Evolutionary conservation across 2,113 vertebrate species (phyloP), one percentile per base, ranked within the genome.

Genomic region (Cromileptes altivelis): DNA sequence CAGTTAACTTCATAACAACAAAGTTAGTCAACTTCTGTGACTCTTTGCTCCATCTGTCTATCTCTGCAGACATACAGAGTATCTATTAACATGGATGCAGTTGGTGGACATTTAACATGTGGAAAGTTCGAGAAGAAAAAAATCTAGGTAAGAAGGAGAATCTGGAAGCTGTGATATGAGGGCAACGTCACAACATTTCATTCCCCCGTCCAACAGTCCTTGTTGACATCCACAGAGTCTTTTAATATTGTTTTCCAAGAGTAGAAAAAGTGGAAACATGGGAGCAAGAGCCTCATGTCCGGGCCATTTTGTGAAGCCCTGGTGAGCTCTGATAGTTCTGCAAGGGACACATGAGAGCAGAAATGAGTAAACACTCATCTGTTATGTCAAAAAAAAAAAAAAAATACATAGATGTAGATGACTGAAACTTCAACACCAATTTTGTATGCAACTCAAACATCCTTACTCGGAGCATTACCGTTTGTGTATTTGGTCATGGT

Each of bases 271-370:
- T 17, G 58, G 37, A 78, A 86, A 75, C n/a, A 19, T 4, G 13
- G 33, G 17, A 30, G 61, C 50, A 75, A 65, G 42, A 42, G 14
- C 57, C 76, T 94, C 92, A 94, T 85, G 92, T 92, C 17, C 95
- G 91, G 30, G 94, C 93, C 94, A 96, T 82, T 92, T 96, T 96
- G 86, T 95, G 95, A 73, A 96, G 89, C 62, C 95, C 95, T 3
- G 92, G 92, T 56, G 88, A 90, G 81, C 95, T 94, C 61, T 95
- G 91, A 89, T 95, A 94, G 70, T 93, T 96, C 95, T 96, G 82
- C 4, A 65, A 60, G 37, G 33, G 78, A 85, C 9, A 80, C 49
- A 78, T 13, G n/a, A 83, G 25, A 85, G 60, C n/a, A 58, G 61
- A 82, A 56, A 52, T 14, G 15, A 3, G 62, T 68, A 15, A 72